Conservation (phyloP, 2,797 vertebrate species). For the Crocodylus rhombifer region DNA sequence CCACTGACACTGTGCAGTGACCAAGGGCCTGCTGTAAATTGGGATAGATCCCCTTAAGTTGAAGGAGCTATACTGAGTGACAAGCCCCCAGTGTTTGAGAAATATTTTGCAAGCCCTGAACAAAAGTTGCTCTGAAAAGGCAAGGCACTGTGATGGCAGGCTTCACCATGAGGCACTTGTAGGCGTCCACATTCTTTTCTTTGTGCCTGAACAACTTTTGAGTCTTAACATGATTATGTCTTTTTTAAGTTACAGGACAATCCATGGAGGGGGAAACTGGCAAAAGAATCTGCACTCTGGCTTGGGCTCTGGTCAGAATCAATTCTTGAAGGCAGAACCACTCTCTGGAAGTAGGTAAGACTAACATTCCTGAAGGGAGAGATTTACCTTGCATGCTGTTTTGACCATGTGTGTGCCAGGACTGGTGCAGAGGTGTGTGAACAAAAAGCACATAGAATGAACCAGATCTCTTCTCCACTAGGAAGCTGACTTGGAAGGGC, state of each 20-base stretch:
- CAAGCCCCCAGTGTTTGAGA: neutral
- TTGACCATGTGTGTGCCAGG: neutral
- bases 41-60: neutral
- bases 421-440: neutral
- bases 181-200: neutral
- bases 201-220: neutral
- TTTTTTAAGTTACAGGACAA: neutral
- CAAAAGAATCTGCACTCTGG: neutral
- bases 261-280: neutral
- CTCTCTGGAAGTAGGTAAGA: neutral
- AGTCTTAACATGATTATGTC: neutral
- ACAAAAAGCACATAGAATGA: neutral
- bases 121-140: neutral
- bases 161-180: neutral
- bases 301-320: neutral
- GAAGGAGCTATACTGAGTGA: neutral
- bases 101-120: neutral
- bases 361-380: neutral
- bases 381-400: neutral
- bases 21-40: neutral
- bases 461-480: neutral
- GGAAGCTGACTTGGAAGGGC: neutral
- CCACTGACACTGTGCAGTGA: too few species aligned
- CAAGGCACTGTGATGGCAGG: neutral
- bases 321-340: neutral